Conservation (phyloP, 2,113 vertebrate species). For the Symphodus melops region DNA sequence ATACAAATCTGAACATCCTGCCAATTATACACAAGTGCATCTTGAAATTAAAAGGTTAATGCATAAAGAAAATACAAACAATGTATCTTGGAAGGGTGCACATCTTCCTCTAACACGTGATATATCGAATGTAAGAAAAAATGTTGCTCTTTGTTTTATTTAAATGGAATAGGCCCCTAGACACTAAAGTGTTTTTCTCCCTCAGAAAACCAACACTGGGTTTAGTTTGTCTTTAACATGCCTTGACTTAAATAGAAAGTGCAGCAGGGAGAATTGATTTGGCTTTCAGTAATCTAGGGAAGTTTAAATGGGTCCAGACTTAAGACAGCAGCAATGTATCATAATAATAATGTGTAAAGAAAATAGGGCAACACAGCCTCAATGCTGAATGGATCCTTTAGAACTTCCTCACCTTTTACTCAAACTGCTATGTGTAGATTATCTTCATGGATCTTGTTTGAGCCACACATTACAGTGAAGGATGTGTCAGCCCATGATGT, state of each 20-base stretch:
- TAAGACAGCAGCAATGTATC: slow-evolving; percentile 45
- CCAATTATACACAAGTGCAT: slow-evolving; percentile 43
- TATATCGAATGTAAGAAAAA: background rate
- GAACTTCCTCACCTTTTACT: slow-evolving; percentile 14
- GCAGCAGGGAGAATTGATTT: slow-evolving; percentile 22
- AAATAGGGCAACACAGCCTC: slow-evolving; percentile 21
- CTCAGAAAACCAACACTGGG: background rate
- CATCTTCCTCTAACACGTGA: background rate
- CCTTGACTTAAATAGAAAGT: slow-evolving; percentile 10
- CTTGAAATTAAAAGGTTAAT: slow-evolving; percentile 10
- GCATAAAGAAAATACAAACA: slow-evolving; percentile 35
- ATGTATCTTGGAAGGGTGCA: background rate
- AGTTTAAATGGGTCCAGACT: slow-evolving; percentile 21
- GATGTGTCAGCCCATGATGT: background rate
- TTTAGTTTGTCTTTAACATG: slow-evolving; percentile 5
- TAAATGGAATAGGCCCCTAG: background rate
- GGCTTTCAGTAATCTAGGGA: slow-evolving; percentile 34
- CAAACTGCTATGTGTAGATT: background rate
- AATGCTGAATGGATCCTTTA: background rate
- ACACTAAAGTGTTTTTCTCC: background rate
- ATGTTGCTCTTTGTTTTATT: slow-evolving; percentile 1
- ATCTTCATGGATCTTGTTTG: slow-evolving; percentile 2
- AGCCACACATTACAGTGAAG: background rate
- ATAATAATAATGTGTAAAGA: slow-evolving; percentile 36
- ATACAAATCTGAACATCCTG: slow-evolving; percentile 17